Evolutionary conservation across 2,797 vertebrate species (phyloP).

Genomic region (Karalla daura): DNA sequence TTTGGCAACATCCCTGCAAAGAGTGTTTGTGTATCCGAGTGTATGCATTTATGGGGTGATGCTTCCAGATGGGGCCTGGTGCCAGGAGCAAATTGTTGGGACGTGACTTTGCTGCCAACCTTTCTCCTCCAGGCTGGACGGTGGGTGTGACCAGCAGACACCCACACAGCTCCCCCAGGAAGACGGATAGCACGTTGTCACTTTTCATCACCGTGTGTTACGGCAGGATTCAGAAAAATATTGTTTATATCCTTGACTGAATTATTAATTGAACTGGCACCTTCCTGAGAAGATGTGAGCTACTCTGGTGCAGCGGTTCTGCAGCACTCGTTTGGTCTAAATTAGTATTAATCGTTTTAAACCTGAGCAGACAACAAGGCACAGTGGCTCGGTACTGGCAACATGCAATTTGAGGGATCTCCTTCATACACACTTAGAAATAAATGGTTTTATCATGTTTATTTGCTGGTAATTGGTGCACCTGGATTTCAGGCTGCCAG

Average conservation of each 20-base stretch:
- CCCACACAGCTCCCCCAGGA: slow-evolving; percentile 15
- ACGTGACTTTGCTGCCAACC: slow-evolving; percentile 52
- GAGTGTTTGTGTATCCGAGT: slow-evolving; percentile 21
- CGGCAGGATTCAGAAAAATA: slow-evolving; percentile 10
- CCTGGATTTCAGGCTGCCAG: slow-evolving; percentile 64
- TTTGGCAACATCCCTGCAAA: slow-evolving; percentile 36
- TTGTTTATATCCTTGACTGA: not conserved
- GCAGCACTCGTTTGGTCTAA: not conserved
- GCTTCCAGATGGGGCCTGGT: slow-evolving; percentile 64
- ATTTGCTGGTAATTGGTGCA: slow-evolving; percentile 73
- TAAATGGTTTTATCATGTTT: slow-evolving; percentile 66
- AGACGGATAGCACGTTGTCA: slow-evolving; percentile 45
- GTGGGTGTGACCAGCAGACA: slow-evolving; percentile 18
- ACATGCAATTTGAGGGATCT: slow-evolving; percentile 1
- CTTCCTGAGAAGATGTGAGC: not conserved
- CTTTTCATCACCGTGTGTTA: slow-evolving; percentile 26
- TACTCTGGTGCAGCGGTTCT: not conserved
- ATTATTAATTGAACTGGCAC: not conserved
- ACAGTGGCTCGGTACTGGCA: not conserved
- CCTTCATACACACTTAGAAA: slow-evolving; percentile 31
- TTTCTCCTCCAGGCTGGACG: slow-evolving; percentile 25
- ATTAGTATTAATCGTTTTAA: slow-evolving; percentile 1
- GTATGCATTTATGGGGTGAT: not conserved
- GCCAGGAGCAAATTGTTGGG: slow-evolving; percentile 41
- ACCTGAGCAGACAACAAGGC: not conserved